These are phyloP conservation scores for Cyprinella venusta DNA, from an alignment of 2,797 vertebrate genomes.

Conservation along the genomic window DNA sequence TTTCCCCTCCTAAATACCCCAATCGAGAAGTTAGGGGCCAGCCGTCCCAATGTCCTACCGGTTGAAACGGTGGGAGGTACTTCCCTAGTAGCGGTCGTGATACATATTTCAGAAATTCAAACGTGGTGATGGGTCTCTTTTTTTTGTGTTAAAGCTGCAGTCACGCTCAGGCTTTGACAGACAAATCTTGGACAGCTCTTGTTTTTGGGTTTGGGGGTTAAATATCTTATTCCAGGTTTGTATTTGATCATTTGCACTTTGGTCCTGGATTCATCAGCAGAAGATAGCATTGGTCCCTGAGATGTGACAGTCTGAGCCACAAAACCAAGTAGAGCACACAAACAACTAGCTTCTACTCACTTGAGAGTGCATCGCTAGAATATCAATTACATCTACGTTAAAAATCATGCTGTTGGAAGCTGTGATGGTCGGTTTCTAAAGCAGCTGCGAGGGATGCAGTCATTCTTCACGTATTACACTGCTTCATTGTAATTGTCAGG, in stretches of 20 bases:
- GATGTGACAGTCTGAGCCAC: slow-evolving; percentile 22
- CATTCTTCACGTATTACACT: slow-evolving; percentile 35
- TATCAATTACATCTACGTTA: slow-evolving; percentile 9
- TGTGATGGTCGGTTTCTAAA: slow-evolving; percentile 1
- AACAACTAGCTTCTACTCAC: slow-evolving; percentile 1
- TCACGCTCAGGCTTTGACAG: slow-evolving; percentile 49
- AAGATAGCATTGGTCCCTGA: slow-evolving; percentile 17
- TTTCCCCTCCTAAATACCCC: not conserved
- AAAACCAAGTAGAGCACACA: slow-evolving; percentile 5
- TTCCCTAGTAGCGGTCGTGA: not conserved
- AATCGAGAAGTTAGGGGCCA: slow-evolving; percentile 21
- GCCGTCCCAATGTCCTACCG: slow-evolving; percentile 7
- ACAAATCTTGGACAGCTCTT: slow-evolving; percentile 58
- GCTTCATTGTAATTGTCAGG: slow-evolving; percentile 35
- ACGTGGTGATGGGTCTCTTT: not conserved
- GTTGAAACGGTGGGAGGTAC: not conserved
- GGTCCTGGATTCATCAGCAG: slow-evolving; percentile 35
- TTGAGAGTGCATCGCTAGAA: not conserved
- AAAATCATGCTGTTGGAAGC: slow-evolving; percentile 15
- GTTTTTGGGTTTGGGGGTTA: slow-evolving; percentile 41
- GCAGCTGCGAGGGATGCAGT: slow-evolving; percentile 27
- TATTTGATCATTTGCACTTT: slow-evolving; percentile 56
- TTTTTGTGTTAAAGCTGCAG: slow-evolving; percentile 28
- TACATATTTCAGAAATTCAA: slow-evolving; percentile 21
- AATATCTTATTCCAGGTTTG: slow-evolving; percentile 41